A percentile compares a stretch with the other conserved stretches of the same genome.
Conservation (phyloP, 2,113 vertebrate species). For the Engraulis encrasicolus region DNA sequence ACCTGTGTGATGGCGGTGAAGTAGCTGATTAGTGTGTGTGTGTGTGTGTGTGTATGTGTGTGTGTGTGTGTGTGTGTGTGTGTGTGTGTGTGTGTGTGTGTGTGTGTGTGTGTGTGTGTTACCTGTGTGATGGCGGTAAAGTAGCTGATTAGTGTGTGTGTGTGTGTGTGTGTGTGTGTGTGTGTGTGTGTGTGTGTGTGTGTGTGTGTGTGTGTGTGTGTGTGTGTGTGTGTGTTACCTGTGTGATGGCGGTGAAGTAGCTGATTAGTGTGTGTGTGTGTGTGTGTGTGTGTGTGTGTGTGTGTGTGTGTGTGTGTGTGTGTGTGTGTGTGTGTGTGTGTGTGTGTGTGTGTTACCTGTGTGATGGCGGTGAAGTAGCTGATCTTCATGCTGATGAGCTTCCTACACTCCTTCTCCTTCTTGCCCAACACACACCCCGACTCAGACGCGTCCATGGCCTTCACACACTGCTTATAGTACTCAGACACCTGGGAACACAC, state of each 20-base stretch:
- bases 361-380: slow-evolving; percentile 92
- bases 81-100: not conserved
- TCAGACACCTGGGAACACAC: slow-evolving; percentile 85
- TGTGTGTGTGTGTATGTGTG: too few relatives aligned
- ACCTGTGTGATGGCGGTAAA: too few relatives aligned
- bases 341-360: slow-evolving; percentile 71
- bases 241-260: too few relatives aligned
- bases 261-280: not conserved
- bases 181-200: not conserved
- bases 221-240: slow-evolving; percentile 5
- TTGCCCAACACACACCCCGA: slow-evolving; percentile 90
- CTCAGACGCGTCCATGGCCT: slow-evolving; percentile 89
- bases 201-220: slow-evolving; percentile 5
- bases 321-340: not conserved
- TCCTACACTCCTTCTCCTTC: slow-evolving; percentile 98
- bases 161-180: too few relatives aligned
- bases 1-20: too few relatives aligned
- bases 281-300: slow-evolving; percentile 2
- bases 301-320: slow-evolving; percentile 8
- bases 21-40: too few relatives aligned
- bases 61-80: not conserved
- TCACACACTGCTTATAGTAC: slow-evolving; percentile 94
- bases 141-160: too few relatives aligned
- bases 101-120: not conserved
- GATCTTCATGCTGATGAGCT: slow-evolving; percentile 95